Evolutionary conservation across 2,113 vertebrate genomes (phyloP).

Genomic region (Gyps fulvus): DNA sequence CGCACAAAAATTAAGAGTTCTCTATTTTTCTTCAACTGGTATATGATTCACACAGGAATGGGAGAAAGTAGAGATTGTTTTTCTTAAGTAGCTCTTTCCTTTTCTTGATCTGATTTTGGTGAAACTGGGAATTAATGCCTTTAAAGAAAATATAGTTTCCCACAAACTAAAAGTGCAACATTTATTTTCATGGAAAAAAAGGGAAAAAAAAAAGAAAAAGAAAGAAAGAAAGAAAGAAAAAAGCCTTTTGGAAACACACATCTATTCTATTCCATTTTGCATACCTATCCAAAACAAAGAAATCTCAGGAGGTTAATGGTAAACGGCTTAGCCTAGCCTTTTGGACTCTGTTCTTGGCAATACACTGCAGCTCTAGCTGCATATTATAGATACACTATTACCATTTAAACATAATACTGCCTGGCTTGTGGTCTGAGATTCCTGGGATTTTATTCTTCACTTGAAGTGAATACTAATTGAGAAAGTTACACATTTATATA

Average conservation of each 20-base stretch:
- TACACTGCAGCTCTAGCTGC: background rate
- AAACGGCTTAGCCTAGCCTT: background rate
- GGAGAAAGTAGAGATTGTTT: background rate
- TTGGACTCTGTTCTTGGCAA: conserved; percentile 13
- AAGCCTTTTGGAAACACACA: background rate
- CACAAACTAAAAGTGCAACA: background rate
- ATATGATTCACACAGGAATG: background rate
- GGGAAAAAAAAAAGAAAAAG: background rate
- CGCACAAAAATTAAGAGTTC: background rate
- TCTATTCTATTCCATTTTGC: background rate
- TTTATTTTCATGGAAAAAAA: background rate
- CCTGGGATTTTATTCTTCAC: conserved; percentile 43
- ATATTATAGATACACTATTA: background rate
- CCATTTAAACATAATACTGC: conserved; percentile 34
- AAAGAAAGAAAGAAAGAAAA: background rate
- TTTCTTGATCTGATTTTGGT: background rate
- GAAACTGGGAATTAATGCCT: background rate
- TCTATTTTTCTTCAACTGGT: background rate
- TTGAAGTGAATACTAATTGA: conserved; percentile 51
- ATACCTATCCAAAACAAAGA: conserved; percentile 7
- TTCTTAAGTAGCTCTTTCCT: background rate
- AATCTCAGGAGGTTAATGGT: background rate
- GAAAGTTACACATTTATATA: conserved; percentile 47
- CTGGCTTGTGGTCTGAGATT: conserved; percentile 1
- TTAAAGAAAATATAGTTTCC: background rate